Conservation (phyloP, 1,140 invertebrate species). For the Dolichoris vasculosae region DNA sequence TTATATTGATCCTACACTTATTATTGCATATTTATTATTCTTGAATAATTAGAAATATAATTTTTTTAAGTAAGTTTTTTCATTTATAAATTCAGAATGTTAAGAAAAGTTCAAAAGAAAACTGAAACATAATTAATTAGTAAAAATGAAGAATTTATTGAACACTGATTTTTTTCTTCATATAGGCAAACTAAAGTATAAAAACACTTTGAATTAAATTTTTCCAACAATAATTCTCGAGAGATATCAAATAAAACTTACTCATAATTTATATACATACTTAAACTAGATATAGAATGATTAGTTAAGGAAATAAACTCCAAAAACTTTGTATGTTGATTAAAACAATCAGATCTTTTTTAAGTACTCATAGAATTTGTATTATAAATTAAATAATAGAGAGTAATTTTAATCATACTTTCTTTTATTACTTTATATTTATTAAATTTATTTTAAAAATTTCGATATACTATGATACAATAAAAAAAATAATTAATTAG, state of each 20-base stretch:
- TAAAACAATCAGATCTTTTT: conserved; percentile 2
- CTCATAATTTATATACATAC: conserved; percentile 23
- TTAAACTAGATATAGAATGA: background rate
- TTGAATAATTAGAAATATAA: too few species aligned
- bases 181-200: background rate
- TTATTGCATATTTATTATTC: too few species aligned
- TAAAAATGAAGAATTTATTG: conserved; percentile 4
- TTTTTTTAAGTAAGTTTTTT: too few species aligned
- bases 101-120: background rate
- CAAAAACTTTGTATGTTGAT: conserved; percentile 18
- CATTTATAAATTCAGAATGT: background rate
- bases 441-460: background rate
- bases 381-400: background rate
- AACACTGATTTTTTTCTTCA: background rate
- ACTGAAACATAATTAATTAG: conserved; percentile 39
- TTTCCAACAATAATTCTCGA: conserved; percentile 20
- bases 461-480: background rate
- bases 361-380: background rate
- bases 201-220: conserved; percentile 40
- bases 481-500: background rate
- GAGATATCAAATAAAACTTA: conserved; percentile 21
- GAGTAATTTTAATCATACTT: background rate
- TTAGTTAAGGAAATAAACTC: conserved; percentile 6
- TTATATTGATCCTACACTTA: too few species aligned
- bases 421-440: background rate